These are phyloP conservation scores for Piscicola geometra DNA, from an alignment of 2,888 invertebrate genomes.

Conservation along the genomic window DNA sequence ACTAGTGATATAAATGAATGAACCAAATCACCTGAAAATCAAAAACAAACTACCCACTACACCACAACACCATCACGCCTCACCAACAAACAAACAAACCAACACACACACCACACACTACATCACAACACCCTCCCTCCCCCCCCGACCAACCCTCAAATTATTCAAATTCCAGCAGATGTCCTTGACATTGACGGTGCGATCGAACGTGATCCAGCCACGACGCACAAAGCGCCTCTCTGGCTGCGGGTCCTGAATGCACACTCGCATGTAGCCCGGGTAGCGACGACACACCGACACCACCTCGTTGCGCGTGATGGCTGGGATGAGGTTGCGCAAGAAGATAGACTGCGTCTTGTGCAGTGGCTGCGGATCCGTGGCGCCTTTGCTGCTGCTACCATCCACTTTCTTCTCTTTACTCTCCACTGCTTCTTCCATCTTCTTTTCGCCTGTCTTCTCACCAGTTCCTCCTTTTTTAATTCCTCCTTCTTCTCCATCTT, in stretches of 20 bases:
- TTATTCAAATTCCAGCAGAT: conserved; percentile 98
- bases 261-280: conserved; percentile 87
- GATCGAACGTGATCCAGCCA: conserved; percentile 95
- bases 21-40: too few species aligned
- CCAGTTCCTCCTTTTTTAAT: conserved; percentile 36
- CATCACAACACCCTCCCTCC: too few species aligned
- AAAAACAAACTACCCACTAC: too few species aligned
- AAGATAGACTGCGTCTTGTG: conserved; percentile 97
- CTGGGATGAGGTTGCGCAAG: conserved; percentile 86
- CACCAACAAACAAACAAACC: too few species aligned
- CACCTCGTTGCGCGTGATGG: conserved; percentile 91
- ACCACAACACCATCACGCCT: too few species aligned
- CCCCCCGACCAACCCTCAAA: too few species aligned
- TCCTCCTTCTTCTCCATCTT: conserved; percentile 16
- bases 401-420: neutral
- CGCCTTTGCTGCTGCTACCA: neutral
- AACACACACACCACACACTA: too few species aligned
- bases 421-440: conserved; percentile 22
- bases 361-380: conserved; percentile 61
- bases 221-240: conserved; percentile 92
- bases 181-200: conserved; percentile 95
- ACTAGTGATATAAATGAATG: too few species aligned
- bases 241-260: conserved; percentile 91
- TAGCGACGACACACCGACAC: conserved; percentile 71
- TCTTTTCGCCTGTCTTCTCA: conserved; percentile 41